Evolutionary conservation across 2,888 invertebrate species (phyloP).

Genomic region (Drosophila longiperda): DNA sequence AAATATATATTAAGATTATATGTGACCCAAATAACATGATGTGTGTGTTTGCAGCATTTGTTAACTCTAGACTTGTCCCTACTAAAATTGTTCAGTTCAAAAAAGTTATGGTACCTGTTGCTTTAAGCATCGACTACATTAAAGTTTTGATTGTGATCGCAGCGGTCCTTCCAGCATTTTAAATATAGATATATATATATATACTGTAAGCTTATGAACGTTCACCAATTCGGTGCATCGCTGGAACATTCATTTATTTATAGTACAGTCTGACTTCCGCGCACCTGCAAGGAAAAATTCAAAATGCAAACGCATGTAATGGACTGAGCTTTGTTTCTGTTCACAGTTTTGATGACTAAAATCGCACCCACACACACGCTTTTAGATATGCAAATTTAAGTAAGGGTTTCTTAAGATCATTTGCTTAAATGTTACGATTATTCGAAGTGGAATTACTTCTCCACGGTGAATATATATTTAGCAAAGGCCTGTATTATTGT

Average conservation of each 20-base stretch:
- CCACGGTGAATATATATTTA: not conserved
- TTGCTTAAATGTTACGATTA: constrained; percentile 8
- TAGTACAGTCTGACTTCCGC: constrained; percentile 26
- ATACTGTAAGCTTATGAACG: not conserved
- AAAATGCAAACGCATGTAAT: constrained; percentile 5
- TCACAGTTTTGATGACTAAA: not conserved
- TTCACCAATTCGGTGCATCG: not conserved
- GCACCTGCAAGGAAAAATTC: constrained; percentile 30
- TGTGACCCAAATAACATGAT: not conserved
- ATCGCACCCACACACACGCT: constrained; percentile 14
- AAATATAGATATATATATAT: not conserved
- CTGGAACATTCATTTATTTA: constrained; percentile 10
- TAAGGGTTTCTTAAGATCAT: constrained; percentile 6
- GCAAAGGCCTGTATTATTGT: not conserved
- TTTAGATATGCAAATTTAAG: constrained; percentile 17
- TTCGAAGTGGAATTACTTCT: not conserved
- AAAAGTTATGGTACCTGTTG: not conserved
- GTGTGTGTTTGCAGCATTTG: not conserved
- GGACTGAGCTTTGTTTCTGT: not conserved
- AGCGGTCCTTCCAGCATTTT: not conserved
- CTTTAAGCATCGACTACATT: not conserved
- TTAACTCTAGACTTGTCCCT: not conserved
- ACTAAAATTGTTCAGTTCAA: not conserved
- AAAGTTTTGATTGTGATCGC: not conserved
- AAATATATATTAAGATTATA: not conserved